phyloP scores from a whole-genome alignment of 2,888 invertebrate species.

The Galerucella calmariensis region DNA sequence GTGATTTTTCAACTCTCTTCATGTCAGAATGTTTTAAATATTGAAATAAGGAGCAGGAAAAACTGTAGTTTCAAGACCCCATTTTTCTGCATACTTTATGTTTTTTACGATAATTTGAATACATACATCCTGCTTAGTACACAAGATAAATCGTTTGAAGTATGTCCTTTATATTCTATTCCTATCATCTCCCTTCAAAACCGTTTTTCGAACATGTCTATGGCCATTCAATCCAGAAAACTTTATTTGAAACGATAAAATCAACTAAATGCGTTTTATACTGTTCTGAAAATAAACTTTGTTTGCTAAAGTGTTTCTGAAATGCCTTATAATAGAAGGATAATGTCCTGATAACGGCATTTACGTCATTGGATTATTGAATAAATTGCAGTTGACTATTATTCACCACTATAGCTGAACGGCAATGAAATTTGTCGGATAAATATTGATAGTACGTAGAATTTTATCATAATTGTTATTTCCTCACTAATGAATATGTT shows the following conservation, averaged over 20 bases:
- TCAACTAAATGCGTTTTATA: not conserved
- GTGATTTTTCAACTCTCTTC: too few relatives aligned
- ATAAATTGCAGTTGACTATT: not conserved
- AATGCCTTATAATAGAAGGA: constrained; percentile 4
- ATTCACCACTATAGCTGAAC: not conserved
- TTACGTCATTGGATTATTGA: constrained; percentile 4
- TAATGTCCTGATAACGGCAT: constrained; percentile 7
- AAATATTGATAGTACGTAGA: not conserved
- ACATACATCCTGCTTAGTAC: too few relatives aligned
- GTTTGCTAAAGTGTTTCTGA: constrained; percentile 2
- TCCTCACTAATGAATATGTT: too few relatives aligned
- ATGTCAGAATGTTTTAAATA: too few relatives aligned
- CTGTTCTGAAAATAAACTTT: not conserved
- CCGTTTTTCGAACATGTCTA: not conserved
- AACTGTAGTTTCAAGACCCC: too few relatives aligned
- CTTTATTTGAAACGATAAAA: not conserved
- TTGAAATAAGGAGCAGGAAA: too few relatives aligned
- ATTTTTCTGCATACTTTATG: too few relatives aligned
- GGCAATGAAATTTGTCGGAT: too few relatives aligned
- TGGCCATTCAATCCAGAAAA: not conserved
- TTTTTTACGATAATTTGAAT: too few relatives aligned
- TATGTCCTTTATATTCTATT: not conserved
- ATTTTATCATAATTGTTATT: not conserved
- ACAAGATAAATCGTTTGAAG: too few relatives aligned
- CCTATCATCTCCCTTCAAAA: not conserved